phyloP scores from a whole-genome alignment of 2,797 vertebrate genomes.

The Naso thynnoides region DNA sequence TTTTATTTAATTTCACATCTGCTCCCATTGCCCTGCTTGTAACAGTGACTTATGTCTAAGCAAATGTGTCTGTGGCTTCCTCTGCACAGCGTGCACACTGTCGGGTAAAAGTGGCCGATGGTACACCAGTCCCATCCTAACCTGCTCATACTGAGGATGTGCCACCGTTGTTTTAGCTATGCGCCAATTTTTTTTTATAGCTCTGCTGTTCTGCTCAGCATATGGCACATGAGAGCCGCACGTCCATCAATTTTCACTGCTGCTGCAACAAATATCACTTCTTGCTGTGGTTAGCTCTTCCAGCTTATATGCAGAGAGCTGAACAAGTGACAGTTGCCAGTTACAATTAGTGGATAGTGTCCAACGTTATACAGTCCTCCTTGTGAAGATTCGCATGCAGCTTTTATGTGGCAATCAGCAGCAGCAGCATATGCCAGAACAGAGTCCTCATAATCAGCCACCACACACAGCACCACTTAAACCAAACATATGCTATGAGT shows the following conservation, averaged over 20 bases:
- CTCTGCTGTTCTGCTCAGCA: not conserved
- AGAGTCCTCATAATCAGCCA: not conserved
- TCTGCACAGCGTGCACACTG: too few species aligned
- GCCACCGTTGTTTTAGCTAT: not conserved
- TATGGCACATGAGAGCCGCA: not conserved
- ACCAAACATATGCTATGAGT: too few species aligned
- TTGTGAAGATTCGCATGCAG: too few species aligned
- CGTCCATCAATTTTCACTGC: too few species aligned
- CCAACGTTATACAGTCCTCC: not conserved
- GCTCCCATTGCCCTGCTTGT: not conserved
- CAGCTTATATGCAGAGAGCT: not conserved
- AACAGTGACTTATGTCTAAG: not conserved
- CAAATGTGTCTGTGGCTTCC: not conserved
- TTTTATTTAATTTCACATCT: conserved; percentile 16
- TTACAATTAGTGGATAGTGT: not conserved
- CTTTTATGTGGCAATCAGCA: not conserved
- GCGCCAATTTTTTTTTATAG: not conserved
- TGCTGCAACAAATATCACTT: too few species aligned
- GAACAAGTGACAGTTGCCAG: not conserved
- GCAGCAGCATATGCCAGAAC: not conserved
- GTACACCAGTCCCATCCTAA: not conserved
- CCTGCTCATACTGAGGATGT: not conserved
- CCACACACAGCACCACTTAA: not conserved
- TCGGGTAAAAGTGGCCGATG: not conserved
- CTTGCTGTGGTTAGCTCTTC: not conserved